phyloP scores from a whole-genome alignment of 2,888 invertebrate genomes.

The Biston stratarius region DNA sequence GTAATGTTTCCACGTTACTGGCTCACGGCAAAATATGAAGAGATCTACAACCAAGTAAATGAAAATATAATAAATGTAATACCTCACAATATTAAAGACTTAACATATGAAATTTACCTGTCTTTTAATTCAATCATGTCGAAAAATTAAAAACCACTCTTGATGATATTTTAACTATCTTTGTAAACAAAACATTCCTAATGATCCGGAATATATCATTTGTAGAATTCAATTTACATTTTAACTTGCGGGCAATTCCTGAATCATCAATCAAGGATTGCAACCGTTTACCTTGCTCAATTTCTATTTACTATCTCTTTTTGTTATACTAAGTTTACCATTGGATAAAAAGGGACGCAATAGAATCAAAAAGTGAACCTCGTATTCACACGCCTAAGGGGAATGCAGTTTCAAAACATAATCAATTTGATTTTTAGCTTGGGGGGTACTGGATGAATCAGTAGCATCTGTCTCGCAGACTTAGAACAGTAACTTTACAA shows the following conservation, averaged over 20 bases:
- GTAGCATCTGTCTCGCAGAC: constrained; percentile 9
- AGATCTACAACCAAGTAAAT: no score
- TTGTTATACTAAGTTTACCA: constrained; percentile 23
- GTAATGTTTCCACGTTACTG: no score
- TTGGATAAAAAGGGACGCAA: constrained; percentile 38
- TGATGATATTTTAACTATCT: constrained; percentile 47
- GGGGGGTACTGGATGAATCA: constrained; percentile 1
- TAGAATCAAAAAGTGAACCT: constrained; percentile 46
- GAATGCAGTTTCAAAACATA: constrained; percentile 58
- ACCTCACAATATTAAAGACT: no score
- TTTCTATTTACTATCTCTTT: constrained; percentile 37
- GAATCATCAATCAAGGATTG: constrained; percentile 70
- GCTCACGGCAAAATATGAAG: no score
- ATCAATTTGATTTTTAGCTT: constrained; percentile 58
- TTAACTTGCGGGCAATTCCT: constrained; percentile 59
- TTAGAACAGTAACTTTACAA: neutral
- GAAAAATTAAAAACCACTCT: neutral
- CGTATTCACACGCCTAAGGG: constrained; percentile 64
- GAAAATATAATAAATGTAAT: no score
- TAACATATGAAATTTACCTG: neutral
- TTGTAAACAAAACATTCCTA: constrained; percentile 64
- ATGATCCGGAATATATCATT: constrained; percentile 57
- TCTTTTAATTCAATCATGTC: neutral
- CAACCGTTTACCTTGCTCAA: constrained; percentile 45
- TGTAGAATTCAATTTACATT: constrained; percentile 67